Conservation (phyloP, 2,888 invertebrate species). For the Athalia cordata region DNA sequence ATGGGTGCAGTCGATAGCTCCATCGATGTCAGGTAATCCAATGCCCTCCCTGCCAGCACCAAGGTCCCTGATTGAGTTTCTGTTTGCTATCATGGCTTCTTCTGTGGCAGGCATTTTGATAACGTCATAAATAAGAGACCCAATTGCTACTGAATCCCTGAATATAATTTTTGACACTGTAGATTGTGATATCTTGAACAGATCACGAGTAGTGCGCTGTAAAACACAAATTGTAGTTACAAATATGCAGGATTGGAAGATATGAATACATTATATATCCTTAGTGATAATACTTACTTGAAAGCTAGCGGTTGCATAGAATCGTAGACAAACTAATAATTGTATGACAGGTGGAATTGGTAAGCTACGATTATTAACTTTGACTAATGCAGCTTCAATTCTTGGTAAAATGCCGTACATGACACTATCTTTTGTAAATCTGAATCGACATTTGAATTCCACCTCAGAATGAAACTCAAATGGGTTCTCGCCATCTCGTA, state of each 20-base stretch:
- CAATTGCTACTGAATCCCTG: slow-evolving; percentile 47
- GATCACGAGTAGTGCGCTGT: slow-evolving; percentile 47
- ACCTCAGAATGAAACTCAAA: slow-evolving; percentile 43
- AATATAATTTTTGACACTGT: slow-evolving; percentile 50
- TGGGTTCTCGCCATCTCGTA: slow-evolving; percentile 44
- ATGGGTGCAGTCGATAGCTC: slow-evolving; percentile 52
- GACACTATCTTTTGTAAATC: slow-evolving; percentile 45
- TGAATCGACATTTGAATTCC: slow-evolving; percentile 47
- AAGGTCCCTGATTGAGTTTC: slow-evolving; percentile 37
- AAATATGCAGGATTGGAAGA: neutral
- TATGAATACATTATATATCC: neutral
- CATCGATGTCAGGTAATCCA: slow-evolving; percentile 50
- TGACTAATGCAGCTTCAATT: slow-evolving; percentile 39
- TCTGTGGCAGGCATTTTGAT: slow-evolving; percentile 48
- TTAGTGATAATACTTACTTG: slow-evolving; percentile 43
- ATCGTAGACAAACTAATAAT: slow-evolving; percentile 47
- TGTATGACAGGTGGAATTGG: slow-evolving; percentile 50
- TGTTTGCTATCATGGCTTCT: slow-evolving; percentile 47
- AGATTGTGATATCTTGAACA: slow-evolving; percentile 45
- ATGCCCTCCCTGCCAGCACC: slow-evolving; percentile 50
- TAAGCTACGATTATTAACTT: slow-evolving; percentile 49
- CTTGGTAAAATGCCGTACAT: slow-evolving; percentile 42
- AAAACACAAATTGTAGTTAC: slow-evolving; percentile 28
- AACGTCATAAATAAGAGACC: slow-evolving; percentile 44
- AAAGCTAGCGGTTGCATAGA: slow-evolving; percentile 49